Evolutionary conservation across 2,113 vertebrate genomes (phyloP), one percentile per base, ranked within the genome.

Genomic region (Mormoops blainvillei): DNA sequence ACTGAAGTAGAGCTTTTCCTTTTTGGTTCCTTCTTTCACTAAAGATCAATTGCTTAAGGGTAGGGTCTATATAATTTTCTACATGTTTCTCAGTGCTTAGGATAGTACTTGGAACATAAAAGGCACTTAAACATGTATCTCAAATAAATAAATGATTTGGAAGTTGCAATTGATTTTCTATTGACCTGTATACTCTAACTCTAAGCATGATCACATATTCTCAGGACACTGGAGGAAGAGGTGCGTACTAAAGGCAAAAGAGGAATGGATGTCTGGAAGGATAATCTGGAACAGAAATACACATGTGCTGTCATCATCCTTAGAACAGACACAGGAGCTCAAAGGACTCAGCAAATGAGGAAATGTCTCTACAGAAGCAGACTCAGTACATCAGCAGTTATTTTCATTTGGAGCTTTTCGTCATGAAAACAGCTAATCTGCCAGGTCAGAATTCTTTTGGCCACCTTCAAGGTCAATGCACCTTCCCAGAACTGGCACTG

Each of bases 361-460:
- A 89, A 91, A 97, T 54, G 95, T 97, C 93, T 95, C 73, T 54
- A 50, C 63, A 95, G 83, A 74, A 65, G 70, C 31, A 94, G 93
- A 96, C 93, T n/a, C 81, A 95, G 96, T 96, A 83, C 86, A 94
- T 97, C 91, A 96, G 73, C 19, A n/a, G 22, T 81, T 92, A 83
- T 94, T 74, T 95, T 85, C 68, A 88, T 14, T 67, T 26, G 77
- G 28, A 43, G 52, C 36, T 84, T 93, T 91, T 90, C 10, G n/a
- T 92, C 94, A 63, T 81, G 43, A 86, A 96, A 83, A 93, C 52
- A 87, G 74, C 7, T 20, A 41, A 48, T 86, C 43, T 70, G n/a
- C 74, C 86, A 91, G 20, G 80, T 33, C 82, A 68, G n/a, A 87
- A 77, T 16, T 18, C 28, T 73, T 71, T 15, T 19, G 81, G 63